phyloP scores from a whole-genome alignment of 1,140 invertebrate genomes.

The Matsumurasca onukii region DNA sequence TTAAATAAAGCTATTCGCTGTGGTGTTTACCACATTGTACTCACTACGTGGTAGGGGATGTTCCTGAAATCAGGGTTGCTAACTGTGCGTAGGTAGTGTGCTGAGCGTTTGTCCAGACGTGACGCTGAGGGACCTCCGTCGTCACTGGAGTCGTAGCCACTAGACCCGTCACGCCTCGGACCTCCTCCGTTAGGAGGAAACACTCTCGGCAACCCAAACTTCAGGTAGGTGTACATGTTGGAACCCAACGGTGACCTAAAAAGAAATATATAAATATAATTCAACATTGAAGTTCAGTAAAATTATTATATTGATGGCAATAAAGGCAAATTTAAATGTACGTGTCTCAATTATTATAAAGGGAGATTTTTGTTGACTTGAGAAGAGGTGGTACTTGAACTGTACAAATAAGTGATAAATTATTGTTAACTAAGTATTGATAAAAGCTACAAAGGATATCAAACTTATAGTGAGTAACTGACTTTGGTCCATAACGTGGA shows the following conservation, averaged over 20 bases:
- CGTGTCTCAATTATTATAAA: no score
- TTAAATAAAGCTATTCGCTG: no score
- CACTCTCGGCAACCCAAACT: conserved; percentile 88
- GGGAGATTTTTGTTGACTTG: no score
- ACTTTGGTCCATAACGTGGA: conserved; percentile 84
- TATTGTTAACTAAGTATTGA: no score
- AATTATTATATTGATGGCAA: no score
- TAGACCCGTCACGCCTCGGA: conserved; percentile 65
- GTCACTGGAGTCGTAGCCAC: conserved; percentile 82
- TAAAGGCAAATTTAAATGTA: no score
- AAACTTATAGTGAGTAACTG: conserved; percentile 48
- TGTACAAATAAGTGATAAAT: no score
- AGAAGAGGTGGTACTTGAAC: no score
- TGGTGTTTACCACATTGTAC: no score
- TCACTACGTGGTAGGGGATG: conserved; percentile 40
- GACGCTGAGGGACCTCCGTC: conserved; percentile 51
- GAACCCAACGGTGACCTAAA: conserved; percentile 74
- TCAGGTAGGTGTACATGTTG: conserved; percentile 91
- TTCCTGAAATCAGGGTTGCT: conserved; percentile 78
- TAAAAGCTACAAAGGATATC: no score
- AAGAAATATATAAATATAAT: no score
- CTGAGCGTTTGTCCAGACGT: conserved; percentile 22
- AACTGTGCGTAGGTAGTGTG: conserved; percentile 55
- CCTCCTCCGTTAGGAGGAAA: conserved; percentile 75
- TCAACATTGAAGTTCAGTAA: no score